Base-by-base conservation (phyloP, 1,140 invertebrate genomes). In the Oryzaephilus surinamensis region DNA sequence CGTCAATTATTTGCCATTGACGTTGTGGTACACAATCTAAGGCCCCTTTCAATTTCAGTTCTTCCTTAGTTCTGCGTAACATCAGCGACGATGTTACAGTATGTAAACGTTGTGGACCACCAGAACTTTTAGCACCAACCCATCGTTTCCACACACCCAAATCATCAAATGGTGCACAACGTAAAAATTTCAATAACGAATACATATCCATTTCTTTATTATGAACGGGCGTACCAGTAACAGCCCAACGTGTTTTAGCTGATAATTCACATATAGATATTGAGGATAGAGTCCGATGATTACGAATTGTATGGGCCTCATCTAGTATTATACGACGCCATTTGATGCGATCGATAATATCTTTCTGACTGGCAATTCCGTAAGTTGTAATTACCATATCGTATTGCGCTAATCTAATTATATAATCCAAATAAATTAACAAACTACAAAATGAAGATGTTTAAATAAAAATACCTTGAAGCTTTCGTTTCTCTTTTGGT, bases 161-260 rank as follows among this genome's bases (percentile, higher is more conserved):
- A 52, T 93, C 84, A 64, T 93, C 80, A 59, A 94, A 93, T 1
- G 89, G 89, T n/a, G 78, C 72, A 58, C 81, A 87, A 11, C 75
- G 65, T 1, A 94, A 56, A 62, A 91, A 95, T 57, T 88, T 87
- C 0, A 97, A 58, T 12, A 96, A 63, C 1, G 90, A 80, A 65
- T 81, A 96, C 12, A 96, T 69, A 65, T 97, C 91, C 23, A 82
- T 58, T 54, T 92, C 79, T 59, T 90, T 84, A 59, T 98, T 97
- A 48, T 97, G 93, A 33, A 98, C 81, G 0, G 93, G 93, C 0
- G 94, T 98, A 7, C 94, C 94, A 5, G 92, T 94, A 1, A 97
- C 65, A 0, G 76, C 79, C 91, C 91, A 97, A 26, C 87, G 72
- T 17, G 73, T 69, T 28, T 58, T 63, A 0, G 68, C 74, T 0